Percentiles rank a stretch among this genome's conserved stretches.
These are phyloP conservation scores for Pachyrhynchus sulphureomaculatus DNA, from an alignment of 1,140 invertebrate genomes.

Conservation along the genomic window DNA sequence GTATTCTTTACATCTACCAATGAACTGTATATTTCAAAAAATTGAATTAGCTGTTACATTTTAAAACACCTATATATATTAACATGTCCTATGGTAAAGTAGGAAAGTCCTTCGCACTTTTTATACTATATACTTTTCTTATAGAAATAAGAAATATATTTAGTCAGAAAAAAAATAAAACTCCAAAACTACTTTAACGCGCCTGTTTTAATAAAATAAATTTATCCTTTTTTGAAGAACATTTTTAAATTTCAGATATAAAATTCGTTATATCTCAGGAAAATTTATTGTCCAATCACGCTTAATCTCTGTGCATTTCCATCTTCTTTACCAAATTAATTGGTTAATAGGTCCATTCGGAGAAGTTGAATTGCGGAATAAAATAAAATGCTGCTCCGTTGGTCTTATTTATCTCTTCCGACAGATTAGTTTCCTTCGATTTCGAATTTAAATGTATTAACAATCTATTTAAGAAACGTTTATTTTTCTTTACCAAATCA, in stretches of 20 bases:
- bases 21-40: neutral
- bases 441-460: neutral
- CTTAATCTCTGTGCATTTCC: slow-evolving; percentile 2
- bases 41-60: too few relatives aligned
- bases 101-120: too few relatives aligned
- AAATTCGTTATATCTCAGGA: slow-evolving; percentile 1
- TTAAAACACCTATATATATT: too few relatives aligned
- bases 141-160: too few relatives aligned
- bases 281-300: slow-evolving; percentile 13
- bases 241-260: neutral
- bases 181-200: neutral
- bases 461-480: neutral
- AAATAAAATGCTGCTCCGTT: slow-evolving; percentile 15
- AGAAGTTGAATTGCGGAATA: slow-evolving; percentile 13
- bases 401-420: slow-evolving; percentile 9
- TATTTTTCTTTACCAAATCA: too few relatives aligned
- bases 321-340: slow-evolving; percentile 11
- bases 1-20: neutral
- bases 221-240: neutral
- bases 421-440: neutral
- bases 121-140: too few relatives aligned
- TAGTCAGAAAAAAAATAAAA: too few relatives aligned
- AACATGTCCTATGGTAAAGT: too few relatives aligned
- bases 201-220: neutral
- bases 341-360: slow-evolving; percentile 10